Conservation (phyloP, 1,140 invertebrate genomes). For the Camponotus vicinus region DNA sequence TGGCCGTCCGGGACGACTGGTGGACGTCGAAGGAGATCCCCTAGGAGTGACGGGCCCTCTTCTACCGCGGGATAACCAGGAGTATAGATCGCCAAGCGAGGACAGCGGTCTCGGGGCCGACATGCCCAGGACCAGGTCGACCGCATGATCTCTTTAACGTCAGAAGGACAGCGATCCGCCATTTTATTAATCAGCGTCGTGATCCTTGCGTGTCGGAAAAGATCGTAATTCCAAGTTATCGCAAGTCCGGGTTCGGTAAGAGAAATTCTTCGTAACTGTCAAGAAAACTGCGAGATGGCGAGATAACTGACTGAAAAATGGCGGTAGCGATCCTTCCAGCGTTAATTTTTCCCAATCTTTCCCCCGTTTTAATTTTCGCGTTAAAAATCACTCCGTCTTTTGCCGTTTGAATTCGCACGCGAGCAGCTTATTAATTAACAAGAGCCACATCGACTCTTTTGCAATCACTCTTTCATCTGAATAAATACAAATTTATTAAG, state of each 20-base stretch:
- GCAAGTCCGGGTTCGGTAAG: background rate
- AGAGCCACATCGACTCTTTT: background rate
- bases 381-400: background rate
- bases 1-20: conserved; percentile 85
- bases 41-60: conserved; percentile 85
- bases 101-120: conserved; percentile 93
- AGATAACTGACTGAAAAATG: background rate
- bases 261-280: background rate
- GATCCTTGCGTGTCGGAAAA: background rate
- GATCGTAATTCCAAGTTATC: background rate
- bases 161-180: background rate
- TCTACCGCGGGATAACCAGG: conserved; percentile 85
- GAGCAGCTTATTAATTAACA: conserved; percentile 21
- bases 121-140: conserved; percentile 88
- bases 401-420: conserved; percentile 9
- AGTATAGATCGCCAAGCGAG: conserved; percentile 93
- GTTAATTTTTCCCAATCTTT: conserved; percentile 3
- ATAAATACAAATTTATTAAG: background rate
- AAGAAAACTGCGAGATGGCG: background rate
- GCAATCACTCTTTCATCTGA: conserved; percentile 13
- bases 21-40: conserved; percentile 88
- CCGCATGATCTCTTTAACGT: conserved; percentile 27
- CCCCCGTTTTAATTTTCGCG: background rate
- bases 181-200: conserved; percentile 10
- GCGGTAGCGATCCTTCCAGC: background rate